These are phyloP conservation scores for Therioaphis trifolii DNA, from an alignment of 2,888 invertebrate genomes.

Conservation along the genomic window DNA sequence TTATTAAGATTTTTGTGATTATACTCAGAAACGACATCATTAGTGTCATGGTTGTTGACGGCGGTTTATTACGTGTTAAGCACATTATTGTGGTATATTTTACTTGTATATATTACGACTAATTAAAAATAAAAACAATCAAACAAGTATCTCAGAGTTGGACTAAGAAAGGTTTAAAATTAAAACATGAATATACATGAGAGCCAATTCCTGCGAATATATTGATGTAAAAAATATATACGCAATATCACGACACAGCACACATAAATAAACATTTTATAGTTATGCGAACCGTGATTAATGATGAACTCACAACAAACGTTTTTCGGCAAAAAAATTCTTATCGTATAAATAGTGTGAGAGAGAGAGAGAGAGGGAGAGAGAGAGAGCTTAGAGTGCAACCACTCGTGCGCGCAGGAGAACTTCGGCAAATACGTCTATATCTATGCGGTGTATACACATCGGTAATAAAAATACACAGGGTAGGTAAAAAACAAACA, in stretches of 20 bases:
- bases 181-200: neutral
- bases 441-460: too few species aligned
- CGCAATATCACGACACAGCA: neutral
- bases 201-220: slow-evolving; percentile 1
- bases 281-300: too few species aligned
- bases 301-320: too few species aligned
- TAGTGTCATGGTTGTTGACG: neutral
- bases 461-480: too few species aligned
- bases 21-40: neutral
- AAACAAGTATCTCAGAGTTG: neutral
- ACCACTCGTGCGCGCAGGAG: too few species aligned
- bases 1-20: neutral
- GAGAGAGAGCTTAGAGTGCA: too few species aligned
- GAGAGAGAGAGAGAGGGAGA: too few species aligned
- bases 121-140: neutral
- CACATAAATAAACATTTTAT: neutral
- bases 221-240: neutral
- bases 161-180: neutral
- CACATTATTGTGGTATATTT: neutral
- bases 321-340: too few species aligned
- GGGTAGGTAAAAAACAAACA: too few species aligned
- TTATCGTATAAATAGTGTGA: too few species aligned
- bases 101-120: too few species aligned
- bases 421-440: too few species aligned
- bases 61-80: neutral